phyloP scores from a whole-genome alignment of 2,888 invertebrate species.

The Abrostola tripartita region DNA sequence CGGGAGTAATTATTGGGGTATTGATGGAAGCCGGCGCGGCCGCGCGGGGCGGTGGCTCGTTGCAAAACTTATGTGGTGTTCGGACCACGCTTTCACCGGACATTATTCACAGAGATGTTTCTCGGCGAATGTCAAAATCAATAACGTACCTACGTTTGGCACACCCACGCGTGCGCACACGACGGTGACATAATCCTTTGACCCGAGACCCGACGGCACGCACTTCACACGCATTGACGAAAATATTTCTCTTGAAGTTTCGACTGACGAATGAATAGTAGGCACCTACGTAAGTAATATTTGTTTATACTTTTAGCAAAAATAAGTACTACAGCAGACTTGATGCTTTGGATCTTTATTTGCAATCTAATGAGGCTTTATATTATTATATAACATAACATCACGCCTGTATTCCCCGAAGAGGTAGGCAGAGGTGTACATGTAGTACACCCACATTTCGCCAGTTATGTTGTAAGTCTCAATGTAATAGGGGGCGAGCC shows the following conservation, averaged over 20 bases:
- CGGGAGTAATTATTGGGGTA: slow-evolving; percentile 52
- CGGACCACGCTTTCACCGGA: slow-evolving; percentile 71
- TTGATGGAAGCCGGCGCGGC: slow-evolving; percentile 44
- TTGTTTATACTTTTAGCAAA: neutral
- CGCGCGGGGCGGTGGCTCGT: slow-evolving; percentile 46
- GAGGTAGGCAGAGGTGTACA: too few relatives aligned
- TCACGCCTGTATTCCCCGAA: too few relatives aligned
- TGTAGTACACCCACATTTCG: too few relatives aligned
- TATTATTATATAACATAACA: too few relatives aligned
- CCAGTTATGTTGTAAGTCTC: too few relatives aligned
- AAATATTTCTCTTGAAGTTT: slow-evolving; percentile 3
- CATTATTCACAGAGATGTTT: slow-evolving; percentile 66
- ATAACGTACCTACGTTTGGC: slow-evolving; percentile 63
- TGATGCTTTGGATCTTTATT: too few relatives aligned
- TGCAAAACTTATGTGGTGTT: slow-evolving; percentile 61
- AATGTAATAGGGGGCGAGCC: too few relatives aligned
- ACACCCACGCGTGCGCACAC: slow-evolving; percentile 54
- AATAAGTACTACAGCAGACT: neutral
- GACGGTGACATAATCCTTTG: slow-evolving; percentile 65
- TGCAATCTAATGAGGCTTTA: too few relatives aligned
- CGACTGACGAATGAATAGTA: too few relatives aligned
- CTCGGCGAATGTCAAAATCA: slow-evolving; percentile 71
- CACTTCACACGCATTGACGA: slow-evolving; percentile 27
- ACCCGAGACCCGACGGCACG: slow-evolving; percentile 49
- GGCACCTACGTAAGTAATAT: neutral